phyloP scores from a whole-genome alignment of 2,113 vertebrate genomes.

The Dryoscopus gambensis region DNA sequence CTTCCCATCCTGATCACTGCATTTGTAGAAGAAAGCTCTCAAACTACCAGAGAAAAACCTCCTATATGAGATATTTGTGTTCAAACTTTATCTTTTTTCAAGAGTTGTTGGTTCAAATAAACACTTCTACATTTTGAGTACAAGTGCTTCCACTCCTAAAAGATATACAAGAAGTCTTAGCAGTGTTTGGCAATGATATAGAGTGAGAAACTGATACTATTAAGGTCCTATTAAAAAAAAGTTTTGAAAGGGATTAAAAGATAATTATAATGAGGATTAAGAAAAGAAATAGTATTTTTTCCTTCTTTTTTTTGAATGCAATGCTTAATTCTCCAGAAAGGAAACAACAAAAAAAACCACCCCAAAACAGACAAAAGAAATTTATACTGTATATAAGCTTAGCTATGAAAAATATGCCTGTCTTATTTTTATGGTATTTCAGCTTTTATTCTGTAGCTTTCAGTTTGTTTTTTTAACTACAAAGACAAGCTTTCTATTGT shows the following conservation, averaged over 20 bases:
- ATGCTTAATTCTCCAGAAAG: background rate
- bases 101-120: background rate
- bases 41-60: background rate
- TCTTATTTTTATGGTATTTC: background rate
- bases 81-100: background rate
- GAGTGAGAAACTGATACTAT: background rate
- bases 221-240: background rate
- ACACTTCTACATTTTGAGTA: background rate
- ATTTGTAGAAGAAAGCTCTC: background rate
- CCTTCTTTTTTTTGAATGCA: background rate
- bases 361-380: background rate
- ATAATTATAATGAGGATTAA: background rate
- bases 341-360: background rate
- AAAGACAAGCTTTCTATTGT: background rate
- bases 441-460: constrained; percentile 10
- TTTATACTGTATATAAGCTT: background rate
- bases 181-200: background rate
- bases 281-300: background rate
- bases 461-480: background rate
- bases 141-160: background rate
- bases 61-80: background rate
- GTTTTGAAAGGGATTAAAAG: background rate
- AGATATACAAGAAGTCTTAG: background rate
- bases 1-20: background rate
- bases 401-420: background rate